phyloP scores from a whole-genome alignment of 1,140 invertebrate genomes.

The Heliconius nattereri region DNA sequence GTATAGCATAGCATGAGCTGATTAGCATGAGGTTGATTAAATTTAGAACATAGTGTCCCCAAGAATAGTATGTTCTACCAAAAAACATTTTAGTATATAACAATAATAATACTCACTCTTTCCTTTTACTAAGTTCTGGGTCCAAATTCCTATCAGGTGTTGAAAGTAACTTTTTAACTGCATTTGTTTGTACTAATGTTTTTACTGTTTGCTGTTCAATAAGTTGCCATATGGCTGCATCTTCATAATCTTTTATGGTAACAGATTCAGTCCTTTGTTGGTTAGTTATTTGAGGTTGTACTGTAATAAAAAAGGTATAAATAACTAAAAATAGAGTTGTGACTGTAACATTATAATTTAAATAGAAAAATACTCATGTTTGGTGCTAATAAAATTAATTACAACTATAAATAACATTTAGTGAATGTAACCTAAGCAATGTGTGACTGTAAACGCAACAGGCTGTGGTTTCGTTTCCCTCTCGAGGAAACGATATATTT shows the following conservation, averaged over 20 bases:
- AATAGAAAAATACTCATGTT: not conserved
- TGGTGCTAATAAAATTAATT: not conserved
- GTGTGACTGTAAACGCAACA: too few relatives aligned
- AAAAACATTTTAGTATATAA: not conserved
- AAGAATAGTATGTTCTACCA: not conserved
- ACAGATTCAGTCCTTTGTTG: conserved; percentile 35
- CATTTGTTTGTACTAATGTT: conserved; percentile 50
- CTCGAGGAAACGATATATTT: too few relatives aligned
- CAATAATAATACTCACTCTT: conserved; percentile 49
- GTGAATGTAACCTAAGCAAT: too few relatives aligned
- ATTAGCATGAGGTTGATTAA: too few relatives aligned
- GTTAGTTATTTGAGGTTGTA: conserved; percentile 44
- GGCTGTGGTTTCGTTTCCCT: too few relatives aligned
- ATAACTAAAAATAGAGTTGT: too few relatives aligned
- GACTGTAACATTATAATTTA: not conserved
- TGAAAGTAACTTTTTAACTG: conserved; percentile 51
- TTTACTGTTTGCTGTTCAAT: conserved; percentile 61
- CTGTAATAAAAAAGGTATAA: not conserved
- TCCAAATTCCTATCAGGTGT: conserved; percentile 43
- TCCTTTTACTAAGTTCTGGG: conserved; percentile 55
- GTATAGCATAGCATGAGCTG: too few relatives aligned
- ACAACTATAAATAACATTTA: too few relatives aligned
- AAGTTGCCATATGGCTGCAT: conserved; percentile 46
- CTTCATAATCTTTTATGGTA: conserved; percentile 46
- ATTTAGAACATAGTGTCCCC: too few relatives aligned